These are phyloP conservation scores for Meda fulgida DNA, from an alignment of 2,797 vertebrate species.

Conservation along the genomic window DNA sequence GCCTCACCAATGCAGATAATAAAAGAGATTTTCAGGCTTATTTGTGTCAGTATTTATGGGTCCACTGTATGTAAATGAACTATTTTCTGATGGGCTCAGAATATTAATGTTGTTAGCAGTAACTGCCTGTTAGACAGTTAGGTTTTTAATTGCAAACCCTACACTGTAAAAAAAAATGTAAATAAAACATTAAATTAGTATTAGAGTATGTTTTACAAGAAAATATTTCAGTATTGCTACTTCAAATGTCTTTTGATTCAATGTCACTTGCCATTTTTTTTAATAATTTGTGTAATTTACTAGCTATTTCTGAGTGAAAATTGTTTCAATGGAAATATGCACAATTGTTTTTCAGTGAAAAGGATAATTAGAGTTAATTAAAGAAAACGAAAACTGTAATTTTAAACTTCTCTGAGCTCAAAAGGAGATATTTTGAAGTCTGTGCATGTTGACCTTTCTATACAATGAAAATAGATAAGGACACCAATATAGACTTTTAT, in stretches of 20 bases:
- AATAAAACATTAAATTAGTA: too few species aligned
- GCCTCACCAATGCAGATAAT: background rate
- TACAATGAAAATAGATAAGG: background rate
- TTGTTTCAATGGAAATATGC: background rate
- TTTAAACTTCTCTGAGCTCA: background rate
- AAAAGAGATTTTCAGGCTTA: slow-evolving; percentile 1
- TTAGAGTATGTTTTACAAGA: too few species aligned
- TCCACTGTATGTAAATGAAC: slow-evolving; percentile 47
- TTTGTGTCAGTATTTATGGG: slow-evolving; percentile 45
- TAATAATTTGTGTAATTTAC: background rate
- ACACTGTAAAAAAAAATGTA: background rate
- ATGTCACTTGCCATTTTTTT: background rate
- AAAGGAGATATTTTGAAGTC: background rate
- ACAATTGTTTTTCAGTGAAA: background rate
- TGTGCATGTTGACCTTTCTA: background rate
- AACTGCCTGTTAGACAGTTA: slow-evolving; percentile 1
- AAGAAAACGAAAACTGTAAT: background rate
- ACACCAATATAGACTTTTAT: background rate
- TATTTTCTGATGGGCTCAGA: slow-evolving; percentile 35
- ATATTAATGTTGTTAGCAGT: slow-evolving; percentile 36
- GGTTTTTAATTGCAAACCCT: background rate
- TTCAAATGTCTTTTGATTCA: too few species aligned
- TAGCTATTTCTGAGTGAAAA: background rate
- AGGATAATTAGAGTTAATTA: too few species aligned
- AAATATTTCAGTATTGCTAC: too few species aligned